Percentiles rank a stretch among this genome's conserved stretches.
phyloP scores from a whole-genome alignment of 1,140 invertebrate genomes.

The Trissolcus basalis region DNA sequence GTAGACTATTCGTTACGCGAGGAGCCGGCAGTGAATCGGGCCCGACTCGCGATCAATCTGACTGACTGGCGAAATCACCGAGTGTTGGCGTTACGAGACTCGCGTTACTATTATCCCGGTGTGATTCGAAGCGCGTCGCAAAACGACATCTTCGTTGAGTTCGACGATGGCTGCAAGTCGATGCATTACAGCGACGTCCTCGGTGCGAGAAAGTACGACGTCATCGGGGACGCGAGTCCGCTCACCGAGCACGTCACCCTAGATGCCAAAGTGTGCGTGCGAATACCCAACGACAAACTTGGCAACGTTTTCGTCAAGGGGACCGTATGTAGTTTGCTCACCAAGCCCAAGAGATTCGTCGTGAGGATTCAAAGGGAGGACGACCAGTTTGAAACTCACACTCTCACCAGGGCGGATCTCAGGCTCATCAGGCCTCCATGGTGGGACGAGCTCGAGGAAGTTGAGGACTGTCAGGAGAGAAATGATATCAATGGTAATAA shows the following conservation, averaged over 20 bases:
- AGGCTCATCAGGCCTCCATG: slow-evolving; percentile 94
- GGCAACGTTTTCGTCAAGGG: slow-evolving; percentile 89
- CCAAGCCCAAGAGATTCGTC: slow-evolving; percentile 85
- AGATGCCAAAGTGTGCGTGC: slow-evolving; percentile 82
- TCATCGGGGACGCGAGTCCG: slow-evolving; percentile 95
- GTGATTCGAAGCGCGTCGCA: slow-evolving; percentile 77
- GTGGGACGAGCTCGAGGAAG: slow-evolving; percentile 93
- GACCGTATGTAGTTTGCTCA: slow-evolving; percentile 83
- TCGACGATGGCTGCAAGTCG: slow-evolving; percentile 78
- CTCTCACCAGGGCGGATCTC: slow-evolving; percentile 90
- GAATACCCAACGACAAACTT: slow-evolving; percentile 67
- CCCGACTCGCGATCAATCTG: slow-evolving; percentile 82
- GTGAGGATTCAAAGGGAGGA: slow-evolving; percentile 81
- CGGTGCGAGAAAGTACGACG: slow-evolving; percentile 86
- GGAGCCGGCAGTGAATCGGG: slow-evolving; percentile 66
- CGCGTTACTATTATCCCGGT: slow-evolving; percentile 91
- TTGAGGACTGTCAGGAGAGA: slow-evolving; percentile 68
- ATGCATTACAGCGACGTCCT: slow-evolving; percentile 84
- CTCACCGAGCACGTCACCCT: slow-evolving; percentile 84
- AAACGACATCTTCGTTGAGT: slow-evolving; percentile 70
- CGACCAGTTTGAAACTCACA: slow-evolving; percentile 73
- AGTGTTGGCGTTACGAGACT: slow-evolving; percentile 89
- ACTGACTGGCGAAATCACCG: slow-evolving; percentile 93
- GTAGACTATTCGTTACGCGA: slow-evolving; percentile 79
- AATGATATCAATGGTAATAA: slow-evolving; percentile 58